phyloP scores from a whole-genome alignment of 1,140 invertebrate genomes.

The Drosophila triauraria region DNA sequence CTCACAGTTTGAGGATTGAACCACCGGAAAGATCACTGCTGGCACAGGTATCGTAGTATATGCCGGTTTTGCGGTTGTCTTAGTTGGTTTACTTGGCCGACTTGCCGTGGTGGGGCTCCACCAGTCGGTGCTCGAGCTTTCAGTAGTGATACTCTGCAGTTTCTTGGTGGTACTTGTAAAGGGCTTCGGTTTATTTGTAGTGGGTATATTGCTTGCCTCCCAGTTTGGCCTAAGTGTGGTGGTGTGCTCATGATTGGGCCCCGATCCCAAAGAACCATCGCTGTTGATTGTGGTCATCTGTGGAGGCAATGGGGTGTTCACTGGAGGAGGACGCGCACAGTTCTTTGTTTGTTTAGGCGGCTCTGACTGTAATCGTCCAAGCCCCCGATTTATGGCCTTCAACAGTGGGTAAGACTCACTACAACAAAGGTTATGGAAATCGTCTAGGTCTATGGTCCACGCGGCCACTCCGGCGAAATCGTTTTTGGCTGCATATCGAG shows the following conservation, averaged over 20 bases:
- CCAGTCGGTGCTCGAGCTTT: conserved; percentile 64
- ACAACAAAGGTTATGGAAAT: conserved; percentile 94
- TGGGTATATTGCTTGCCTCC: conserved; percentile 79
- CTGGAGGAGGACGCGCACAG: conserved; percentile 89
- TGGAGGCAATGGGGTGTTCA: conserved; percentile 90
- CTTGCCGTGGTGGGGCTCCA: conserved; percentile 81
- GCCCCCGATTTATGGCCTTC: conserved; percentile 89
- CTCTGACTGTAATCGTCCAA: conserved; percentile 88
- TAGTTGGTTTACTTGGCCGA: conserved; percentile 61
- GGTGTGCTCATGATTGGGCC: conserved; percentile 64
- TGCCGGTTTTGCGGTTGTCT: conserved; percentile 60
- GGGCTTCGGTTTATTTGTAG: conserved; percentile 23
- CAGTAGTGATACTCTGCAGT: conserved; percentile 26
- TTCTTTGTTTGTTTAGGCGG: conserved; percentile 85
- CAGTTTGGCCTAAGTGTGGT: conserved; percentile 86
- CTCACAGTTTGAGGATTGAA: conserved; percentile 86
- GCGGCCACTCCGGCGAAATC: conserved; percentile 93
- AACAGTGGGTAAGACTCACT: conserved; percentile 91
- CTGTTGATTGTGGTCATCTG: conserved; percentile 88
- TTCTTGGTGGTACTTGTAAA: conserved; percentile 58
- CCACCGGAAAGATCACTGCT: conserved; percentile 82
- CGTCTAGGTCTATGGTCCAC: conserved; percentile 97
- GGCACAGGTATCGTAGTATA: conserved; percentile 84
- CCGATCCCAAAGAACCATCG: conserved; percentile 64
- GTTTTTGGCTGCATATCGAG: conserved; percentile 89